Conservation (phyloP, 2,113 vertebrate genomes). For the Pachycephala philippinensis region DNA sequence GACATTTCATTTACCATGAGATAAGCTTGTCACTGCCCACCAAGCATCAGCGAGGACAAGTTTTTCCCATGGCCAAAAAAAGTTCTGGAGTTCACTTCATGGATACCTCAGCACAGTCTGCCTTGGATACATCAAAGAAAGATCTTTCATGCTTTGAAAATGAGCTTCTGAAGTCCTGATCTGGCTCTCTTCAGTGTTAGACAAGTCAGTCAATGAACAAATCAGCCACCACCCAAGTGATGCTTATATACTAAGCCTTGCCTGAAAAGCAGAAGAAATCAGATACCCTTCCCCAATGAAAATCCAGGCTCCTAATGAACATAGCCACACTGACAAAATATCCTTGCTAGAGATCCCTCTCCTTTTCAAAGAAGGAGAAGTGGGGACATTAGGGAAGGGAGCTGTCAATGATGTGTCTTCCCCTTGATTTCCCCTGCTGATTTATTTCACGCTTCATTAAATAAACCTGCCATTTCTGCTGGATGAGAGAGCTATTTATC, state of each 20-base stretch:
- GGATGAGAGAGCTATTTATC: neutral
- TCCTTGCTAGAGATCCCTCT: neutral
- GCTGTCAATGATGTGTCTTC: neutral
- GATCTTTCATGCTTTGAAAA: neutral
- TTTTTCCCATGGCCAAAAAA: neutral
- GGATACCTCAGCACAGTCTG: neutral
- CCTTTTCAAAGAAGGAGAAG: neutral
- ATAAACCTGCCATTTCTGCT: conserved; percentile 38
- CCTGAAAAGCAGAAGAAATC: neutral
- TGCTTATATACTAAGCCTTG: neutral
- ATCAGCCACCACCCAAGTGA: neutral
- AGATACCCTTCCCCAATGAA: neutral
- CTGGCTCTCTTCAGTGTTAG: neutral
- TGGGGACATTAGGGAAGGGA: neutral
- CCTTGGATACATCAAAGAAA: neutral
- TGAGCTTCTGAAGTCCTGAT: neutral
- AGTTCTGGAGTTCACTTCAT: neutral
- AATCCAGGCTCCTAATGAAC: neutral
- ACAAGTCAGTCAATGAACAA: neutral
- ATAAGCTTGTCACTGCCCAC: neutral
- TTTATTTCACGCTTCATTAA: conserved; percentile 19
- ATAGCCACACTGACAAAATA: neutral
- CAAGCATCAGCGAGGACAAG: neutral
- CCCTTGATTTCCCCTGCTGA: neutral
- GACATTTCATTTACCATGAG: neutral